Evolutionary conservation across 2,888 invertebrate species (phyloP).

Genomic region (Conops quadrifasciatus): DNA sequence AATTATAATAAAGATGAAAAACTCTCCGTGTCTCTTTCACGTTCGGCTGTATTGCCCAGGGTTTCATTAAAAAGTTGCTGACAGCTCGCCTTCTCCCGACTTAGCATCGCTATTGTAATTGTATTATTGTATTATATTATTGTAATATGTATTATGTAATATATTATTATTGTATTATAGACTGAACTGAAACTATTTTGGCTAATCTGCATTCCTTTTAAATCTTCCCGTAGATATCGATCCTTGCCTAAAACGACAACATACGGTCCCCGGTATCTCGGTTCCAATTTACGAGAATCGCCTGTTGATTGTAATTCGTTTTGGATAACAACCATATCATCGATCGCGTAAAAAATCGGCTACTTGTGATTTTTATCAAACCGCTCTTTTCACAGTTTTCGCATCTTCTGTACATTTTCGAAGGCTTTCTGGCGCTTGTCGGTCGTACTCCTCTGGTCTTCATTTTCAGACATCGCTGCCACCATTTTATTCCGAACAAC

Average conservation of each 20-base stretch:
- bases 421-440: not conserved
- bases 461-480: not conserved
- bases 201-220: constrained; percentile 36
- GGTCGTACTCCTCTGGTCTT: not conserved
- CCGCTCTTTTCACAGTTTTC: not conserved
- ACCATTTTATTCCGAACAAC: constrained; percentile 18
- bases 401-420: not conserved
- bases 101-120: too few relatives aligned
- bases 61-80: too few relatives aligned
- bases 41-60: too few relatives aligned
- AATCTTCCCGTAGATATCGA: constrained; percentile 40
- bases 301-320: constrained; percentile 36
- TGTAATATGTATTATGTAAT: too few relatives aligned
- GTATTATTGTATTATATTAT: too few relatives aligned
- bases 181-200: constrained; percentile 37
- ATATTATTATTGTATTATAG: too few relatives aligned
- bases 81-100: too few relatives aligned
- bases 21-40: too few relatives aligned
- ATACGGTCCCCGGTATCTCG: constrained; percentile 41
- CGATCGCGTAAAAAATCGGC: constrained; percentile 21
- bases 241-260: constrained; percentile 38
- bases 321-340: constrained; percentile 3
- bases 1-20: too few relatives aligned
- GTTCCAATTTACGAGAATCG: constrained; percentile 41
- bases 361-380: not conserved